Percentiles rank a stretch among this genome's conserved stretches.
These are phyloP conservation scores for Gopherus flavomarginatus DNA, from an alignment of 2,113 vertebrate species.

Conservation along the genomic window DNA sequence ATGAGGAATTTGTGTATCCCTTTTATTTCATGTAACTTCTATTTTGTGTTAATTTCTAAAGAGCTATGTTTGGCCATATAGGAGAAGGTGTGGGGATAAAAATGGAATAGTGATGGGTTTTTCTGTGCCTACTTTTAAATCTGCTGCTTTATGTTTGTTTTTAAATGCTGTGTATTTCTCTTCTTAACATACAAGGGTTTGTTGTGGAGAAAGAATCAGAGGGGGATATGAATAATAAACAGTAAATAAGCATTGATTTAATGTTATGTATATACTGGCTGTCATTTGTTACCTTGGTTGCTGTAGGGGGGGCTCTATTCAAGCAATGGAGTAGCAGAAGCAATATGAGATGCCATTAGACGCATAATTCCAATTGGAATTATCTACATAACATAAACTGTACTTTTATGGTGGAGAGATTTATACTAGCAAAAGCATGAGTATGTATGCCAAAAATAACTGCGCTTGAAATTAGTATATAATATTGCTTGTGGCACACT, in stretches of 20 bases:
- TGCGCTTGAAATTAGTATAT: not conserved
- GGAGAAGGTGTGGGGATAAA: not conserved
- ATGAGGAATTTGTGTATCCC: not conserved
- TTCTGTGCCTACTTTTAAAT: not conserved
- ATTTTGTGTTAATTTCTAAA: not conserved
- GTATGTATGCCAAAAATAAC: not conserved
- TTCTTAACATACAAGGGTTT: not conserved
- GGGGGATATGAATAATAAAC: not conserved
- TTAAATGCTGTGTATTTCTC: not conserved
- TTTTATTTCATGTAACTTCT: not conserved
- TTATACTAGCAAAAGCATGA: not conserved
- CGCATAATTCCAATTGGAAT: not conserved
- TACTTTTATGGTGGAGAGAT: not conserved
- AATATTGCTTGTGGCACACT: not conserved
- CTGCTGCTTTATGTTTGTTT: not conserved
- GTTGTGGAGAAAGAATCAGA: not conserved
- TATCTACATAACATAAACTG: not conserved
- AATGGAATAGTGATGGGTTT: not conserved
- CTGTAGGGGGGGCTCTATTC: not conserved
- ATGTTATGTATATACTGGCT: not conserved
- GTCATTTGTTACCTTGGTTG: not conserved
- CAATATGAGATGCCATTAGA: not conserved
- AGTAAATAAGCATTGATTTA: conserved; percentile 10
- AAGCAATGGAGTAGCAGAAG: not conserved
- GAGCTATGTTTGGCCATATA: not conserved